phyloP scores from a whole-genome alignment of 2,797 vertebrate species.

The Astyanax mexicanus region DNA sequence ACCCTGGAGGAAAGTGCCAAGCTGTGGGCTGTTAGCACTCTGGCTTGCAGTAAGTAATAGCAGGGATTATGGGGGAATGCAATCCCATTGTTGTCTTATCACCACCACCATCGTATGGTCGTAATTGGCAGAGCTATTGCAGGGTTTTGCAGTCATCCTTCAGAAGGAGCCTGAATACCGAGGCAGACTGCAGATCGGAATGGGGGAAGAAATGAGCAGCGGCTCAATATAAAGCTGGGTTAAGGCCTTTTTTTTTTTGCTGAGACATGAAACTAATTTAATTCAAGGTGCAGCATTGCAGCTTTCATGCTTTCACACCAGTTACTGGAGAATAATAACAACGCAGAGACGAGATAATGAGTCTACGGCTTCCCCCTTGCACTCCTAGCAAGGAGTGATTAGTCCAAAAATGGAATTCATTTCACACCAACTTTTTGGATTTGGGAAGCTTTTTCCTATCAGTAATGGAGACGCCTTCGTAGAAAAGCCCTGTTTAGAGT shows the following conservation, averaged over 20 bases:
- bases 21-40: not conserved
- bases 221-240: not conserved
- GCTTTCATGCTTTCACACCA: constrained; percentile 22
- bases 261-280: constrained; percentile 20
- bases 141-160: not conserved
- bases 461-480: constrained; percentile 4
- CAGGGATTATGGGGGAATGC: not conserved
- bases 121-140: constrained; percentile 2
- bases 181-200: not conserved
- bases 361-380: not conserved
- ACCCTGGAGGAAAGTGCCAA: not conserved
- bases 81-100: constrained; percentile 15
- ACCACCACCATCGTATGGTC: constrained; percentile 9
- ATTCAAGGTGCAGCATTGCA: not conserved
- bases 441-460: not conserved
- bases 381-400: constrained; percentile 11
- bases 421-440: constrained; percentile 22
- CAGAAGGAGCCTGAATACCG: not conserved
- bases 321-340: constrained; percentile 1
- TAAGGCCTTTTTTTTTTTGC: not conserved
- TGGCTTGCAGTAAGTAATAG: not conserved
- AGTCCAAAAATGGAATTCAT: constrained; percentile 1
- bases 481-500: constrained; percentile 28
- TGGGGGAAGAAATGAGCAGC: not conserved
- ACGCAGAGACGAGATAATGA: not conserved